Evolutionary conservation across 1,140 invertebrate genomes (phyloP).

Genomic region (Bombus sylvicola): DNA sequence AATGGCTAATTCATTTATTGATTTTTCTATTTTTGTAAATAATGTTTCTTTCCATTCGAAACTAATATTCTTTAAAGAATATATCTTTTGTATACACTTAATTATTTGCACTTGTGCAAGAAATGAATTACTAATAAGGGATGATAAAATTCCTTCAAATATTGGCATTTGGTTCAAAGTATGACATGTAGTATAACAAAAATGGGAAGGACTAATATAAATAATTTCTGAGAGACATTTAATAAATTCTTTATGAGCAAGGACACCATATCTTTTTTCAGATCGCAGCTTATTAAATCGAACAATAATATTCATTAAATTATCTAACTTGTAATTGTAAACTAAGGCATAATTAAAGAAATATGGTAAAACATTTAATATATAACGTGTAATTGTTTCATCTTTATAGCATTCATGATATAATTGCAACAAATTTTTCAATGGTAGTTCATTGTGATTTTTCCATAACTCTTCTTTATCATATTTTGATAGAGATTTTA

Average conservation of each 20-base stretch:
- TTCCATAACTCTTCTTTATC: conserved; percentile 43
- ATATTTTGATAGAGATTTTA: conserved; percentile 57
- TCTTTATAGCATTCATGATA: conserved; percentile 60
- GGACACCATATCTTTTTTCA: conserved; percentile 70
- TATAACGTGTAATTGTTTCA: conserved; percentile 46
- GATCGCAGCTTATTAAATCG: conserved; percentile 35
- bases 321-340: conserved; percentile 15
- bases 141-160: conserved; percentile 71
- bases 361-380: conserved; percentile 67
- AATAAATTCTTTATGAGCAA: conserved; percentile 70
- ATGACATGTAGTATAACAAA: conserved; percentile 27
- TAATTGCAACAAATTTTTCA: conserved; percentile 59
- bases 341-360: conserved; percentile 57
- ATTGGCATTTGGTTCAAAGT: conserved; percentile 40
- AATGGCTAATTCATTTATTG: background rate
- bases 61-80: conserved; percentile 61
- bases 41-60: conserved; percentile 70
- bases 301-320: conserved; percentile 42
- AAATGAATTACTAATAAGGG: conserved; percentile 74
- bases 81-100: conserved; percentile 72
- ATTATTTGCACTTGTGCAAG: conserved; percentile 77
- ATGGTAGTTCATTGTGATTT: conserved; percentile 37
- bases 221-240: conserved; percentile 73
- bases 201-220: conserved; percentile 57
- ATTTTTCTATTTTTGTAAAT: conserved; percentile 68